Conservation (phyloP, 2,797 vertebrate species). For the Lepilemur septentrionalis region DNA sequence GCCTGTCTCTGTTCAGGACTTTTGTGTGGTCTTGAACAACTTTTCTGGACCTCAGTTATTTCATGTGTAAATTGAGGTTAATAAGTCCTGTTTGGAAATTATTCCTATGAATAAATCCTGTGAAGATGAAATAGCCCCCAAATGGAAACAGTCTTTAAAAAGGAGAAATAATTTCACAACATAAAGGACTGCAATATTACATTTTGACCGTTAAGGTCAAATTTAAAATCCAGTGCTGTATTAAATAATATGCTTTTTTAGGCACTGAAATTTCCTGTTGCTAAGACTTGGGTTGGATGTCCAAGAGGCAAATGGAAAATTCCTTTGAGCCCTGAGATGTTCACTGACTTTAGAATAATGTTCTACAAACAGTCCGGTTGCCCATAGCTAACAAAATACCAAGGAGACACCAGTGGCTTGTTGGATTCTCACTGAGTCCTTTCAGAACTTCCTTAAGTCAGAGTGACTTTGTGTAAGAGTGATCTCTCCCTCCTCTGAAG, state of each 20-base stretch:
- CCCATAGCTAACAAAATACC: neutral
- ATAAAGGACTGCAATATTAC: neutral
- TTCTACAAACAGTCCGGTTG: neutral
- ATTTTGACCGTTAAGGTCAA: neutral
- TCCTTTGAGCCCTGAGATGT: neutral
- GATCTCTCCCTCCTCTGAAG: neutral
- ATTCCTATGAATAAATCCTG: neutral
- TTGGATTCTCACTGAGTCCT: neutral
- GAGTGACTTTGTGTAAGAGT: neutral
- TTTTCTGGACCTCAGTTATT: neutral
- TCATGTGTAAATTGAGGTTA: neutral
- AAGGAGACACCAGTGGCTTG: neutral
- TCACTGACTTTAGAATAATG: neutral
- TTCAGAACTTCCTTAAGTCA: neutral
- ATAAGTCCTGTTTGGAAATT: conserved; percentile 11
- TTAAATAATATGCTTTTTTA: neutral
- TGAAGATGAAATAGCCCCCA: neutral
- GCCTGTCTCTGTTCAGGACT: neutral
- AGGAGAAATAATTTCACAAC: conserved; percentile 25
- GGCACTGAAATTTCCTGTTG: conserved; percentile 2
- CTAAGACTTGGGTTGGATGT: neutral
- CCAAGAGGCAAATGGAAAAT: neutral
- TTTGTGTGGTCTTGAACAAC: neutral
- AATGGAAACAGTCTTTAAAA: neutral
- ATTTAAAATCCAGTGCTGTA: neutral